Evolutionary conservation across 92 coral and sea anemone species (phyloP).

Genomic region (Palythoa grandis): DNA sequence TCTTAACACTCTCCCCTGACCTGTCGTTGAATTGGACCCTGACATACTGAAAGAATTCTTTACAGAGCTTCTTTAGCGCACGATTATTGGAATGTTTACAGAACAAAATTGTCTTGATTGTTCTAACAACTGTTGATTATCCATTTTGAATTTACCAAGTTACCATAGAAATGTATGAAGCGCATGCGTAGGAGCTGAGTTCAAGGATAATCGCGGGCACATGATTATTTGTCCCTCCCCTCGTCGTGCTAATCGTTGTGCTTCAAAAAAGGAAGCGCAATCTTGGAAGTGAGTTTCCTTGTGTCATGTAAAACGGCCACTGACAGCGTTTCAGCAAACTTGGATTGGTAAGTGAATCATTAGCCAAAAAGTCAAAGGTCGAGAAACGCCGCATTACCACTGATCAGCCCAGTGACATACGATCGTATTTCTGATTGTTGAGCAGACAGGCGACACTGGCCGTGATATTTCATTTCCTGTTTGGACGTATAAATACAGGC

Average conservation of each 20-base stretch:
- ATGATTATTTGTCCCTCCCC: conserved; percentile 24
- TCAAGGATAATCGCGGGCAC: neutral
- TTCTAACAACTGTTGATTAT: conserved; percentile 9
- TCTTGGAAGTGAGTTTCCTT: neutral
- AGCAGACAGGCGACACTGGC: conserved; percentile 6
- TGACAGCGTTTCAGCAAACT: neutral
- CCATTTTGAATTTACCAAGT: conserved; percentile 47
- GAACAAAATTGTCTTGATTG: neutral
- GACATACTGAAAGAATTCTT: neutral
- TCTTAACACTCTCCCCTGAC: conserved; percentile 52
- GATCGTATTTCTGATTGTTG: conserved; percentile 30
- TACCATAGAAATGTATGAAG: conserved; percentile 27
- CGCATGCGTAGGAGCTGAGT: conserved; percentile 5
- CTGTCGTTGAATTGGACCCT: conserved; percentile 28
- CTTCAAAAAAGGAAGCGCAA: conserved; percentile 7
- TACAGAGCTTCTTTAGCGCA: neutral
- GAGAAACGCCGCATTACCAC: neutral
- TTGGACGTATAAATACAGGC: conserved; percentile 12
- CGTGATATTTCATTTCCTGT: conserved; percentile 37
- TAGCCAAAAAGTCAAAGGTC: conserved; percentile 24
- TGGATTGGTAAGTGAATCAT: neutral
- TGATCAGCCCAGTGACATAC: neutral
- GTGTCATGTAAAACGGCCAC: neutral
- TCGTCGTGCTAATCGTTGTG: neutral
- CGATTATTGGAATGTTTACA: neutral